Evolutionary conservation across 1,140 invertebrate species (phyloP).

Genomic region (Palaemon carinicauda): DNA sequence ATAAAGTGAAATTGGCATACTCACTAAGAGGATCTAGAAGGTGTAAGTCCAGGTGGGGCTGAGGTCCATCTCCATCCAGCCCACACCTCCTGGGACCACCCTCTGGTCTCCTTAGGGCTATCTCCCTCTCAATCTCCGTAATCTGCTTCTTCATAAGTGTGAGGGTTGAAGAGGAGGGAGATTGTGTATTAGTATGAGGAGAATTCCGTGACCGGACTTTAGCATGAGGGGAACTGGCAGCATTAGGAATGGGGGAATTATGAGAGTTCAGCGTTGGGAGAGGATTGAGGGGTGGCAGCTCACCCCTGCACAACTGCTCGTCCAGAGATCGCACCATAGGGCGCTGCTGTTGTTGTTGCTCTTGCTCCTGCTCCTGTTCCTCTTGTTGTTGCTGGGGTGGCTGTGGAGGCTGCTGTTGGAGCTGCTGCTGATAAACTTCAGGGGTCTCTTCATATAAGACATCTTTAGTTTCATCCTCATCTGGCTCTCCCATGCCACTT

Average conservation of each 20-base stretch:
- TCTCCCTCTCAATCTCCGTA: slow-evolving; percentile 77
- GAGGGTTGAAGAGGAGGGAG: slow-evolving; percentile 65
- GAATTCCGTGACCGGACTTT: slow-evolving; percentile 38
- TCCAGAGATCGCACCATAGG: slow-evolving; percentile 53
- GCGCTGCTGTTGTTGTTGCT: slow-evolving; percentile 22
- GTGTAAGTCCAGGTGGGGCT: slow-evolving; percentile 68
- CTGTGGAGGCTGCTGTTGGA: slow-evolving; percentile 12
- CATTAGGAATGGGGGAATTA: slow-evolving; percentile 31
- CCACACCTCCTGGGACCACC: slow-evolving; percentile 38
- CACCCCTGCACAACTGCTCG: slow-evolving; percentile 56
- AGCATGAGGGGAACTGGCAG: slow-evolving; percentile 38
- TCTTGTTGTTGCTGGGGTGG: neutral
- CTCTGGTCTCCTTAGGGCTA: slow-evolving; percentile 69
- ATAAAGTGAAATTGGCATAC: slow-evolving; percentile 20
- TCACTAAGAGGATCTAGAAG: slow-evolving; percentile 71
- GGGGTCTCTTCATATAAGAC: slow-evolving; percentile 35
- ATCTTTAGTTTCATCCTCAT: slow-evolving; percentile 60
- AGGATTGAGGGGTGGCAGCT: slow-evolving; percentile 50
- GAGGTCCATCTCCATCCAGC: slow-evolving; percentile 33
- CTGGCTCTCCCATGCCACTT: slow-evolving; percentile 88
- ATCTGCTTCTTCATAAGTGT: slow-evolving; percentile 79
- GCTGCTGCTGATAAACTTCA: slow-evolving; percentile 13
- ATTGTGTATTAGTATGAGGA: slow-evolving; percentile 46
- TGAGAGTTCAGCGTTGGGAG: slow-evolving; percentile 41
- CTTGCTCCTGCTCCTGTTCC: neutral